These are phyloP conservation scores for Aselliscus stoliczkanus DNA, from an alignment of 2,797 vertebrate species.

Conservation along the genomic window DNA sequence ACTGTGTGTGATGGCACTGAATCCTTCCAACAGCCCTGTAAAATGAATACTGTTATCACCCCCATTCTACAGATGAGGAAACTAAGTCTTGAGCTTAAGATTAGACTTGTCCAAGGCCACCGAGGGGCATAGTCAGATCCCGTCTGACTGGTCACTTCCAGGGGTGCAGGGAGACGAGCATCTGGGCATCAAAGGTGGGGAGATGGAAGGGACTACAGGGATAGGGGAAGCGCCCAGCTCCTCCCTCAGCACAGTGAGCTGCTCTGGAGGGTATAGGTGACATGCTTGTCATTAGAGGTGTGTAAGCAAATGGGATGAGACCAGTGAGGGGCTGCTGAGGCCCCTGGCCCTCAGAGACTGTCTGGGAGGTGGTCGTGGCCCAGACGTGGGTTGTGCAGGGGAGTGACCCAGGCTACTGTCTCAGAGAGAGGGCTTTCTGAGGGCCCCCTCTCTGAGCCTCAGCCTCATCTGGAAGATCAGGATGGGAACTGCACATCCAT, in stretches of 20 bases:
- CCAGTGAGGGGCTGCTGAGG: rapidly evolving
- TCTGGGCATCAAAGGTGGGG: background rate
- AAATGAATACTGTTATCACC: background rate
- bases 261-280: too few relatives aligned
- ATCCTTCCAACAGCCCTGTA: background rate
- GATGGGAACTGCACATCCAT: rapidly evolving
- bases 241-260: background rate
- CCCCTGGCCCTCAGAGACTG: background rate
- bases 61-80: background rate
- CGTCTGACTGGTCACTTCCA: background rate
- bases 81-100: background rate
- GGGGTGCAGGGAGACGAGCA: background rate
- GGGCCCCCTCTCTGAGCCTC: background rate
- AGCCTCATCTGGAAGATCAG: background rate
- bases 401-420: background rate
- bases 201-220: background rate
- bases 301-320: background rate
- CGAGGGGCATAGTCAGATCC: background rate
- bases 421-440: background rate
- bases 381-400: background rate
- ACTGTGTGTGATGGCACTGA: rapidly evolving
- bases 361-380: background rate
- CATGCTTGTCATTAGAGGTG: background rate
- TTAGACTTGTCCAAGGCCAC: background rate
- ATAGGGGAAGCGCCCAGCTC: rapidly evolving